Conservation (phyloP, 2,113 vertebrate genomes). For the Daphoenositta chrysoptera region DNA sequence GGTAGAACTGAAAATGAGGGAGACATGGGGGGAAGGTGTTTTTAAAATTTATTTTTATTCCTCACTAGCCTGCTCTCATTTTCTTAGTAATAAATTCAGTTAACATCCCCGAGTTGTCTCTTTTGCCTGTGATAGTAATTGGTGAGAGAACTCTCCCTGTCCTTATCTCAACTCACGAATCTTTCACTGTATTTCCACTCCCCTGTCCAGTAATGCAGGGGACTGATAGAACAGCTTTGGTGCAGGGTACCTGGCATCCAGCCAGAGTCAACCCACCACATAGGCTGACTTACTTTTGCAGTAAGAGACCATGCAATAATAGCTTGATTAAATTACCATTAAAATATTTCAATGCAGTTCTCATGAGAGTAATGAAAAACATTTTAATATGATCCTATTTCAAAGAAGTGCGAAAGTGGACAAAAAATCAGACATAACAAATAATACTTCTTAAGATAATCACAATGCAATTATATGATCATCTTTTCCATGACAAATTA, state of each 20-base stretch:
- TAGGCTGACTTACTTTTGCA: not conserved
- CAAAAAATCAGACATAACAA: not conserved
- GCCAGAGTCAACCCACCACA: not conserved
- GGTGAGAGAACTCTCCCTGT: not conserved
- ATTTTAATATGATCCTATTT: not conserved
- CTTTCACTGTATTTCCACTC: not conserved
- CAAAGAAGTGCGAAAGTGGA: not conserved
- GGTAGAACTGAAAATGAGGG: not conserved
- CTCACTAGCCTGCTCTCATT: not conserved
- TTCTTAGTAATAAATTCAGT: not conserved
- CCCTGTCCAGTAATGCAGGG: not conserved
- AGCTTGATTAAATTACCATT: not conserved
- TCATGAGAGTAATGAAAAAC: not conserved
- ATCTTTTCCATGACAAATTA: not conserved
- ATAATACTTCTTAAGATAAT: conserved; percentile 7
- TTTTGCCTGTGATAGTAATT: rapidly evolving
- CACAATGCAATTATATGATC: not conserved
- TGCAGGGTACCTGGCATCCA: not conserved
- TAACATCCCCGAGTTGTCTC: not conserved
- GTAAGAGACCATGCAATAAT: not conserved
- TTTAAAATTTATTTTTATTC: not conserved
- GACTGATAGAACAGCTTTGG: not conserved
- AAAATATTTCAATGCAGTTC: not conserved
- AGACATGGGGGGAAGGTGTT: not conserved
- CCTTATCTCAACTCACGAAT: rapidly evolving